Conservation (phyloP, 2,888 invertebrate species). For the Calephelis perditalis region DNA sequence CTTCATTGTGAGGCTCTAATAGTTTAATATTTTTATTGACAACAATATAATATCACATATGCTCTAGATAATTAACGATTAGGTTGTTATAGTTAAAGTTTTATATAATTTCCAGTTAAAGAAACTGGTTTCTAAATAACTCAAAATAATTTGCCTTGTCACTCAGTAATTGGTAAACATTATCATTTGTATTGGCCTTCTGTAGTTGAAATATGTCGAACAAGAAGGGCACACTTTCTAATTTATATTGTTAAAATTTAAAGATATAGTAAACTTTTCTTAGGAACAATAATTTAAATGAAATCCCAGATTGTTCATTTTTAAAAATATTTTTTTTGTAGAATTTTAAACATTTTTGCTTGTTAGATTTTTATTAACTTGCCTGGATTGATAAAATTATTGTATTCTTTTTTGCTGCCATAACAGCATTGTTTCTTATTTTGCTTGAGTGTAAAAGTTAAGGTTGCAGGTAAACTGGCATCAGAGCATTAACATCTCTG, state of each 20-base stretch:
- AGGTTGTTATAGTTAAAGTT: neutral
- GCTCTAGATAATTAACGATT: neutral
- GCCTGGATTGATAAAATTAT: no score
- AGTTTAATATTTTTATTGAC: neutral
- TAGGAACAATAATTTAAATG: neutral
- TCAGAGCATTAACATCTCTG: no score
- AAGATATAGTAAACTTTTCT: neutral
- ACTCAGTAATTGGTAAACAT: neutral
- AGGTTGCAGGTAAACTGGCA: no score
- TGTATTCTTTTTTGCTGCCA: no score
- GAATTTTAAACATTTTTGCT: neutral
- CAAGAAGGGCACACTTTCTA: neutral
- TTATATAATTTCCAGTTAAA: neutral
- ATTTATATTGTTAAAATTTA: neutral
- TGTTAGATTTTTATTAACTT: neutral
- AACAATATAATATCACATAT: no score
- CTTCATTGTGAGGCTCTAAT: neutral
- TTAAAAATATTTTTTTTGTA: neutral
- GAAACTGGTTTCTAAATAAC: conserved; percentile 4
- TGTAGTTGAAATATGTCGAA: neutral
- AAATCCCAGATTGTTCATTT: neutral
- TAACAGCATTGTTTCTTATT: no score
- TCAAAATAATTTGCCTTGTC: neutral
- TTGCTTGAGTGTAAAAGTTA: no score
- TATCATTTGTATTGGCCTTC: neutral